These are phyloP conservation scores for Electrona antarctica DNA, from an alignment of 2,113 vertebrate genomes.

Conservation along the genomic window DNA sequence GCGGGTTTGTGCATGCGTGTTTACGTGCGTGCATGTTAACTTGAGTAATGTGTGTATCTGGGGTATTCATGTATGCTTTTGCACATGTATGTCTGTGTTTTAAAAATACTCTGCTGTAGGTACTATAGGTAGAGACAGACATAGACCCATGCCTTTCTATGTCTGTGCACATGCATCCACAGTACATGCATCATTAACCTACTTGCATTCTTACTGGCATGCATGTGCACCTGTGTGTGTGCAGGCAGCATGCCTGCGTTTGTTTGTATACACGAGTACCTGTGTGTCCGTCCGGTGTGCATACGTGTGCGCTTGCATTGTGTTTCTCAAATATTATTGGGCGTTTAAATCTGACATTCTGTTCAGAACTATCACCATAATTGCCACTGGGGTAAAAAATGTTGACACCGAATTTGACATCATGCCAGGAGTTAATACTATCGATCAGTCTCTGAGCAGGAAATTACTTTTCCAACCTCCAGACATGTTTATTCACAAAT, in stretches of 20 bases:
- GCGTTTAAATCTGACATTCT: constrained; percentile 32
- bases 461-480: constrained; percentile 23
- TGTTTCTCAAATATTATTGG: background rate
- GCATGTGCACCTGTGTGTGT: too few relatives aligned
- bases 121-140: too few relatives aligned
- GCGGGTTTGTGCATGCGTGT: constrained; percentile 16
- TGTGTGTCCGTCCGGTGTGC: background rate
- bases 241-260: too few relatives aligned
- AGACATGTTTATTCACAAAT: constrained; percentile 36
- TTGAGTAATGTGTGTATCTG: too few relatives aligned
- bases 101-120: too few relatives aligned
- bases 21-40: constrained; percentile 30
- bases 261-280: too few relatives aligned
- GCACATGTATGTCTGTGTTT: too few relatives aligned
- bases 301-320: constrained; percentile 5
- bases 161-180: too few relatives aligned
- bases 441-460: constrained; percentile 44
- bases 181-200: too few relatives aligned
- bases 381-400: constrained; percentile 49
- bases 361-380: constrained; percentile 28
- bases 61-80: too few relatives aligned
- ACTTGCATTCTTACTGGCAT: too few relatives aligned
- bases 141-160: too few relatives aligned
- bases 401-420: constrained; percentile 63
- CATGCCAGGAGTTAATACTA: constrained; percentile 53